Evolutionary conservation across 2,113 vertebrate genomes (phyloP).

Genomic region (Romanogobio albipinnatus): DNA sequence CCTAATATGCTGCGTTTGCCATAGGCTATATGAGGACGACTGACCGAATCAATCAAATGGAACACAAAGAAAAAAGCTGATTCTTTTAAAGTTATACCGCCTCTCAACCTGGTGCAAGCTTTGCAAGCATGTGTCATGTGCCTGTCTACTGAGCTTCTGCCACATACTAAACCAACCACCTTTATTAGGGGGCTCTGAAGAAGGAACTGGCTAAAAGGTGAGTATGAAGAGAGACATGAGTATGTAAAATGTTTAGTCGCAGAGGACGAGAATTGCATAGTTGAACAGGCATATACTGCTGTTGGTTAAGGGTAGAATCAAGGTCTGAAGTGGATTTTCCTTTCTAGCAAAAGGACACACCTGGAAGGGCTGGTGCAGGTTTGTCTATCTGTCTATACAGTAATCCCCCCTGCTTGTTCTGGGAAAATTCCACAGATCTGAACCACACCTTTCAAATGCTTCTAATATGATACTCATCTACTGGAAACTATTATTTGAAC

Average conservation of each 20-base stretch:
- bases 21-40: not conserved
- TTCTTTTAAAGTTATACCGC: conserved; percentile 14
- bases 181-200: not conserved
- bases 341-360: conserved; percentile 31
- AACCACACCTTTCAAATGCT: conserved; percentile 36
- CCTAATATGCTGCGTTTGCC: too few relatives aligned
- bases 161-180: conserved; percentile 6
- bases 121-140: conserved; percentile 39
- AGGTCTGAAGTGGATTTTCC: conserved; percentile 1
- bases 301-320: not conserved
- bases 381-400: conserved; percentile 34
- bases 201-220: conserved; percentile 1
- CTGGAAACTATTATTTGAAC: conserved; percentile 4
- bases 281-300: not conserved
- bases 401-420: conserved; percentile 31
- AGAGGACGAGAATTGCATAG: not conserved
- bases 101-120: conserved; percentile 35
- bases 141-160: conserved; percentile 22
- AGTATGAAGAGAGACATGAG: not conserved
- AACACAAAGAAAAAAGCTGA: conserved; percentile 33
- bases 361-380: conserved; percentile 41
- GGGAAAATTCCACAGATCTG: conserved; percentile 23
- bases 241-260: not conserved
- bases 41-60: not conserved
- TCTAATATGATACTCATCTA: conserved; percentile 21